Base-by-base conservation (phyloP, 2,888 invertebrate genomes). In the Ligdia adustata region DNA sequence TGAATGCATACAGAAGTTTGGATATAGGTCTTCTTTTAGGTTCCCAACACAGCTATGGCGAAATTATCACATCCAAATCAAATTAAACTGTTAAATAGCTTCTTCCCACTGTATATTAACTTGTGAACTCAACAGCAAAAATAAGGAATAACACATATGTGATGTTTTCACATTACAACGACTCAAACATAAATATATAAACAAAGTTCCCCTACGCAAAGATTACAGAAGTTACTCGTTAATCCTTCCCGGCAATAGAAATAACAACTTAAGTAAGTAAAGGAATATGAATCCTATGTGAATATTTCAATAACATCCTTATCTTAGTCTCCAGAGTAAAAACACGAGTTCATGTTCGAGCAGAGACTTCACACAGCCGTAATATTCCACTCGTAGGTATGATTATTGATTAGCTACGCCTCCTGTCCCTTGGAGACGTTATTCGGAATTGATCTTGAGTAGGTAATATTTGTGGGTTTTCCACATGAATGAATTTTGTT, bases 261-360 rank as follows among this genome's bases (percentile, higher is more conserved):
- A 27, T 16, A 35, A 24, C 24, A 6, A 37, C 4, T 1, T 6
- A 26, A 2, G 6, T n/a, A 11, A 5, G 4, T 13, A 20, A n/a
- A n/a, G 35, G 4, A 14, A 26, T 26, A 35, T 35, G 26, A 26
- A 35, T 39, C 22, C 7, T 1, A 9, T 18, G 38, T 50, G 39
- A 43, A 40, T 48, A 57, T 58, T 58, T 48, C 41, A 46, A 49
- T 51, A 55, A 53, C 43, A 53, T 43, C 46, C 52, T 48, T 35
- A 35, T 45, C 42, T 43, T 20, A 22, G 33, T 52, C 55, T 40
- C 52, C 9, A 9, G 28, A 12, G 50, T 37, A 16, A 28, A 37
- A 24, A 49, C 47, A 34, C 16, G 38, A 39, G 38, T 40, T 35
- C 37, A 34, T 40, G 28, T 44, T 33, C 28, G 27, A 14, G 16